A percentile compares a stretch with the other conserved stretches of the same genome.
Conservation (phyloP, 1,140 invertebrate genomes). For the Drosophila ananassae region DNA sequence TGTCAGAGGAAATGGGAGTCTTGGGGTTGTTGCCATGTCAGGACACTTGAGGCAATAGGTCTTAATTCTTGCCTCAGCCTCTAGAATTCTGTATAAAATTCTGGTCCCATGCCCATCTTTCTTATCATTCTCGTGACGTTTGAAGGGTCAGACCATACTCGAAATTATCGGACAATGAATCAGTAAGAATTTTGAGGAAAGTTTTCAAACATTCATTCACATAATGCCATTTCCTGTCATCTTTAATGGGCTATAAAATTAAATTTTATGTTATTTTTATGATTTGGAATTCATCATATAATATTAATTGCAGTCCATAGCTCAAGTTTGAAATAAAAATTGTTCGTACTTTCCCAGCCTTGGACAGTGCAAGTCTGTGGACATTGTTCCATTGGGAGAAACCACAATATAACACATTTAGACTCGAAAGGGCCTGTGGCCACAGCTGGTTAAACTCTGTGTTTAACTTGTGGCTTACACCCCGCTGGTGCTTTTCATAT, state of each 20-base stretch:
- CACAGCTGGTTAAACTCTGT: conserved; percentile 37
- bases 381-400: conserved; percentile 15
- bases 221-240: conserved; percentile 18
- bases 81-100: background rate
- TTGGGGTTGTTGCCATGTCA: conserved; percentile 32
- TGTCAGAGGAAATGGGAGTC: conserved; percentile 23
- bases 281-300: background rate
- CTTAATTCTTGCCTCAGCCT: background rate
- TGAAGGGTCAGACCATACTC: conserved; percentile 17
- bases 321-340: background rate
- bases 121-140: conserved; percentile 36
- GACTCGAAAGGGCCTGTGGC: conserved; percentile 19
- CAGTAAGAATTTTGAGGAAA: conserved; percentile 30
- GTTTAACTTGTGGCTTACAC: conserved; percentile 27
- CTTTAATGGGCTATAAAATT: background rate
- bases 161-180: conserved; percentile 14
- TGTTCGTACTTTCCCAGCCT: conserved; percentile 28
- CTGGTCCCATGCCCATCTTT: background rate
- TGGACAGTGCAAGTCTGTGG: conserved; percentile 9
- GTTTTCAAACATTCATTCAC: conserved; percentile 25
- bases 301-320: no score
- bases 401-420: conserved; percentile 26
- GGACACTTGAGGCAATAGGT: conserved; percentile 7
- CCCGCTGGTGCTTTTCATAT: background rate
- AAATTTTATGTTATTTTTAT: no score